These are phyloP conservation scores for Anagrus nilaparvatae DNA, from an alignment of 1,140 invertebrate genomes.

Conservation along the genomic window DNA sequence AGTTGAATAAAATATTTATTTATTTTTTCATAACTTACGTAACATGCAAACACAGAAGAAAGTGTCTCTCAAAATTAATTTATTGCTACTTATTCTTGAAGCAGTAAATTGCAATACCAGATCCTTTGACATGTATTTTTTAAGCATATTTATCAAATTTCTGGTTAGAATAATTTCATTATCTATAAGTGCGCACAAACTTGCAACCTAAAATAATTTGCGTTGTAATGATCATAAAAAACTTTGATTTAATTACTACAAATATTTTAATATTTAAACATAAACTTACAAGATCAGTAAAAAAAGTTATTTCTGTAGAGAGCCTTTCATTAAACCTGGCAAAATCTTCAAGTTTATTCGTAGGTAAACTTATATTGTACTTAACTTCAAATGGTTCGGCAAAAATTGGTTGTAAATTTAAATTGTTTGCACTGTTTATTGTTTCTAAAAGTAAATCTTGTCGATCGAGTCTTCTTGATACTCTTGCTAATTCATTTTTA, in stretches of 20 bases:
- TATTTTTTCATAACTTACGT: slow-evolving; percentile 5
- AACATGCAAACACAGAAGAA: slow-evolving; percentile 6
- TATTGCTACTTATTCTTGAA: neutral
- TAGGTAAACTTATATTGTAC: slow-evolving; percentile 4
- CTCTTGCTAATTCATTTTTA: no score
- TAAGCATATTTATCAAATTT: slow-evolving; percentile 7
- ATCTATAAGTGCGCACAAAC: slow-evolving; percentile 4
- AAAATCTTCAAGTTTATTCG: slow-evolving; percentile 4
- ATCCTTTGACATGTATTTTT: slow-evolving; percentile 5
- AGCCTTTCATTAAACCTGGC: slow-evolving; percentile 6
- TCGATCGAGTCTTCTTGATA: neutral
- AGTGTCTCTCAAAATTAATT: slow-evolving; percentile 6
- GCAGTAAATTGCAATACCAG: slow-evolving; percentile 1
- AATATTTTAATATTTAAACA: neutral
- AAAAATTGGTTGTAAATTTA: slow-evolving; percentile 6
- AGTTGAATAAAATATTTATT: neutral
- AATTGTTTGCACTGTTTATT: slow-evolving; percentile 1
- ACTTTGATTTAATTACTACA: neutral
- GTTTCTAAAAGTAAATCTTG: slow-evolving; percentile 2
- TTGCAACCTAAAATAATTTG: slow-evolving; percentile 2
- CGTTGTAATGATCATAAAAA: no score
- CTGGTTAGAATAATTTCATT: neutral
- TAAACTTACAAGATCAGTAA: slow-evolving; percentile 8
- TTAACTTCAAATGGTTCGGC: slow-evolving; percentile 5
- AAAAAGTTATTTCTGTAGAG: neutral